These are phyloP conservation scores for Arion vulgaris DNA, from an alignment of 1,140 invertebrate genomes.

Conservation along the genomic window DNA sequence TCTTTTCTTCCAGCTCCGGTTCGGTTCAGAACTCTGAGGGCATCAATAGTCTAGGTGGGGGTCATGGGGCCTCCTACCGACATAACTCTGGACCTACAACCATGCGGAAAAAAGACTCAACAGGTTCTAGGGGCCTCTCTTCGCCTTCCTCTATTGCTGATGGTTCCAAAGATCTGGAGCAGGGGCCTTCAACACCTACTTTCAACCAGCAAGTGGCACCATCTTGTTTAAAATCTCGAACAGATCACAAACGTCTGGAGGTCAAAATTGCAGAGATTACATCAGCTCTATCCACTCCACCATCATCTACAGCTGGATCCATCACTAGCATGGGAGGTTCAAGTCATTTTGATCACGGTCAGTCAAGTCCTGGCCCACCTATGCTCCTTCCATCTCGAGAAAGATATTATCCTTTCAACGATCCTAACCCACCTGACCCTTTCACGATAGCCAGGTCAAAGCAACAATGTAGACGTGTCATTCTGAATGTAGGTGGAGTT, in stretches of 20 bases:
- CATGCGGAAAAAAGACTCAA: constrained; percentile 34
- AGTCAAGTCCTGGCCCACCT: constrained; percentile 33
- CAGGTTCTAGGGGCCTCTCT: constrained; percentile 20
- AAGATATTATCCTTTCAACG: constrained; percentile 50
- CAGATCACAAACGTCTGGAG: constrained; percentile 47
- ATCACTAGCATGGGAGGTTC: constrained; percentile 44
- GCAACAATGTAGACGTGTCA: constrained; percentile 86
- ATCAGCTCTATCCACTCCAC: constrained; percentile 16
- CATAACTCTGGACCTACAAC: constrained; percentile 20
- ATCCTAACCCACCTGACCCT: constrained; percentile 82
- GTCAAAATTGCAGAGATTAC: constrained; percentile 57
- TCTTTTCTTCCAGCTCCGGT: constrained; percentile 40
- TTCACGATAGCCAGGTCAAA: constrained; percentile 95
- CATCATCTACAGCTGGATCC: constrained; percentile 40
- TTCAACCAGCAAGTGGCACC: constrained; percentile 19
- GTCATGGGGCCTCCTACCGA: constrained; percentile 41
- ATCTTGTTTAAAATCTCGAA: constrained; percentile 43
- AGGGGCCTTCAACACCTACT: neutral
- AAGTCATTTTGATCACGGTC: constrained; percentile 33
- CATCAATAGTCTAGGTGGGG: constrained; percentile 30
- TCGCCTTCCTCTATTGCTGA: constrained; percentile 20
- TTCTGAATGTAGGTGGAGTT: constrained; percentile 96
- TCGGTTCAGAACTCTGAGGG: constrained; percentile 44
- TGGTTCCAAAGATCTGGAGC: constrained; percentile 19
- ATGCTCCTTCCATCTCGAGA: constrained; percentile 33